Conservation (phyloP, 2,888 invertebrate species). For the Amphipyra tragopoginis region DNA sequence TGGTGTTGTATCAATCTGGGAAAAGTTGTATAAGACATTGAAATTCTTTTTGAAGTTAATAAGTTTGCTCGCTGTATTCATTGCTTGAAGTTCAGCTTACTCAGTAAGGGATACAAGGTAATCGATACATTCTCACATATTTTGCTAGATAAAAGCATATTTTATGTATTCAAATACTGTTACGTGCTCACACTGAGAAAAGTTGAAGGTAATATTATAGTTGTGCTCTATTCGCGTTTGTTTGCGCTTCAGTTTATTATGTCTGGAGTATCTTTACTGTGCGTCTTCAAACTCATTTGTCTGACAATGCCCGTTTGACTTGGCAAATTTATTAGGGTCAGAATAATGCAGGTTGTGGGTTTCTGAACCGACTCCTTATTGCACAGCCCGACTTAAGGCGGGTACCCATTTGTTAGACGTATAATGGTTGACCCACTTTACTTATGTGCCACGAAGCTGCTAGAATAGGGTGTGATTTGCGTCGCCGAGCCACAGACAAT, state of each 20-base stretch:
- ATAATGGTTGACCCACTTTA: conserved; percentile 88
- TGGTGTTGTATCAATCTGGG: too few relatives aligned
- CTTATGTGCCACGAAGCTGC: conserved; percentile 77
- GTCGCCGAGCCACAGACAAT: conserved; percentile 74
- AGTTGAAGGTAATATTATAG: conserved; percentile 28
- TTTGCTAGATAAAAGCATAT: conserved; percentile 30
- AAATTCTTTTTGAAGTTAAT: not conserved
- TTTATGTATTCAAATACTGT: conserved; percentile 45
- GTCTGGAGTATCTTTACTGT: conserved; percentile 56
- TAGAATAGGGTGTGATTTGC: conserved; percentile 82
- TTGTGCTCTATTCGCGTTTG: conserved; percentile 33
- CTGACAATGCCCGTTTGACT: conserved; percentile 86
- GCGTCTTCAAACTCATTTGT: conserved; percentile 82
- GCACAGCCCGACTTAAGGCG: conserved; percentile 82
- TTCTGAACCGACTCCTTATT: conserved; percentile 85
- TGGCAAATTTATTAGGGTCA: conserved; percentile 88
- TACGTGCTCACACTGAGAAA: conserved; percentile 32
- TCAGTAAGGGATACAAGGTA: conserved; percentile 9
- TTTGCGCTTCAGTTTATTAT: conserved; percentile 54
- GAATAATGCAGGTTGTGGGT: conserved; percentile 88
- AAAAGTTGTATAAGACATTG: too few relatives aligned
- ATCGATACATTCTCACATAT: conserved; percentile 41
- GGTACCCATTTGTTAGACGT: conserved; percentile 86
- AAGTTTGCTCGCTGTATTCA: not conserved
- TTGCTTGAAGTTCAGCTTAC: conserved; percentile 8